Evolutionary conservation across 2,113 vertebrate species (phyloP).

Genomic region (Rhineura floridana): DNA sequence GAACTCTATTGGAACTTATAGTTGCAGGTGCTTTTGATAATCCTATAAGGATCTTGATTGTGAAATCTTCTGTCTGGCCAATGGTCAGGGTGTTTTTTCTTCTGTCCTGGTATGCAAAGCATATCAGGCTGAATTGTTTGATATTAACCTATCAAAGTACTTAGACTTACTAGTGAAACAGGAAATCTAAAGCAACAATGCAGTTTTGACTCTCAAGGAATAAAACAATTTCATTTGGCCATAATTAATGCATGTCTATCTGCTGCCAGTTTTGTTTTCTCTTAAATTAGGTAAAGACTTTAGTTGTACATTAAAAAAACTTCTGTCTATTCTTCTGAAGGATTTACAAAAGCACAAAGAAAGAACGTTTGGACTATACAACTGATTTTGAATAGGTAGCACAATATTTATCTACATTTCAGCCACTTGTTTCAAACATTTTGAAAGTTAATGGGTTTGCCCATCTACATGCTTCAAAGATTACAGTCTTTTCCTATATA

Average conservation of each 20-base stretch:
- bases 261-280: background rate
- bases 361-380: background rate
- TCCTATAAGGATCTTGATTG: background rate
- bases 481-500: background rate
- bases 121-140: background rate
- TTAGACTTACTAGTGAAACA: background rate
- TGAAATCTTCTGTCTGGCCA: too few relatives aligned
- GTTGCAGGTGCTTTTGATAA: background rate
- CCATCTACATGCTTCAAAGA: background rate
- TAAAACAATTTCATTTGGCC: background rate
- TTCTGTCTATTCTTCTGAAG: background rate
- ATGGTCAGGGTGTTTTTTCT: too few relatives aligned
- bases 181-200: background rate
- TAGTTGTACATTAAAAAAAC: background rate
- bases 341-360: background rate
- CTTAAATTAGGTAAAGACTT: background rate
- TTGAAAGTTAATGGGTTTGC: background rate
- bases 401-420: background rate
- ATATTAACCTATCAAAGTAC: background rate
- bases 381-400: background rate
- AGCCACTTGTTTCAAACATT: background rate
- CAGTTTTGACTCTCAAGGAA: background rate
- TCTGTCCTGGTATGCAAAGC: background rate
- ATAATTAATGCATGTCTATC: background rate
- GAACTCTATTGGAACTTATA: background rate